Base-by-base conservation (phyloP, 1,140 invertebrate genomes). In the Pseudomyrmex cubaensis region DNA sequence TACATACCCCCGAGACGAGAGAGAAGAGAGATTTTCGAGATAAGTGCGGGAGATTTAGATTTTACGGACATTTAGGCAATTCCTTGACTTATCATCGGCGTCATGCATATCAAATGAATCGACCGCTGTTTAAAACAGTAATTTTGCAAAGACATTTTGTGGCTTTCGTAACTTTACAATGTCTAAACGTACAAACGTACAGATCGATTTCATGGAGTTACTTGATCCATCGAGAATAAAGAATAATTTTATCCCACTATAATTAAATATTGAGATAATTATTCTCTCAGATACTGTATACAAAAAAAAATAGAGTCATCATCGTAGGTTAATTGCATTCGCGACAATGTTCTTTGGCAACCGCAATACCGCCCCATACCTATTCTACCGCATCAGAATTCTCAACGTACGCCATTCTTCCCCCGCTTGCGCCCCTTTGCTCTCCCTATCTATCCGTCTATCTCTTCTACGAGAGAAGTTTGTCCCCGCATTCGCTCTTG, bases 41-140 rank as follows among this genome's bases (percentile, higher is more conserved):
- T 89, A 90, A 92, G 89, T 90, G 87, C 84, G 86, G 85, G 87
- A 90, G 90, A 92, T 92, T 92, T 89, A 90, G 90, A 91, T 91
- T 92, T 92, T 89, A 90, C 89, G 87, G 87, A 15, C 87, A 84
- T 89, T 89, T 87, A 87, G 88, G 89, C 90, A 91, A 92, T 93
- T 92, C 82, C 86, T 90, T 87, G 85, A 92, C 82, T 92, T 90
- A 92, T 75, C 87, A 63, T 62, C 70, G 74, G 69, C 73, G 78
- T 86, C 88, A 88, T 90, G 88, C 88, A 90, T 91, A 91, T 87
- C 73, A 89, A 90, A 87, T 80, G 72, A 90, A 86, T 78, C 61
- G 77, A 72, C 82, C 83, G 80, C 77, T 88, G 72, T 87, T 84
- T 83, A 84, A 67, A 86, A 35, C 35, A 35, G 35, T 35, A 35